These are phyloP conservation scores for Bathynomus jamesi DNA, from an alignment of 1,140 invertebrate genomes.

Conservation along the genomic window DNA sequence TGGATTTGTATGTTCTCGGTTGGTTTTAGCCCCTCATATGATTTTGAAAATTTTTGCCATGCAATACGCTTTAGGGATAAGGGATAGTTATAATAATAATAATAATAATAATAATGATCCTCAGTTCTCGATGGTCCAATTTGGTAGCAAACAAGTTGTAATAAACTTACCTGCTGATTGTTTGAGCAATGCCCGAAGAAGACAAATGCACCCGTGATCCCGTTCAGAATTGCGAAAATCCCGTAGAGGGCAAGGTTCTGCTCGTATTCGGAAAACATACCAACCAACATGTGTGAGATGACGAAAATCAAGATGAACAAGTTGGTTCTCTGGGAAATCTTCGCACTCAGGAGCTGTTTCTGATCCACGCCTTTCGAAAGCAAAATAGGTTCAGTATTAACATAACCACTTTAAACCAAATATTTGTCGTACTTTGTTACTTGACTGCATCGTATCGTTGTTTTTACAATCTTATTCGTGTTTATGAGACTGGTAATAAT, in stretches of 20 bases:
- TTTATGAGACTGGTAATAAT: neutral
- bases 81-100: too few relatives aligned
- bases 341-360: slow-evolving; percentile 25
- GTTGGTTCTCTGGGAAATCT: slow-evolving; percentile 41
- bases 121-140: too few relatives aligned
- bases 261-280: slow-evolving; percentile 40
- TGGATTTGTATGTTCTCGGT: too few relatives aligned
- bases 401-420: neutral
- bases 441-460: too few relatives aligned
- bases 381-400: neutral
- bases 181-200: slow-evolving; percentile 41
- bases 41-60: too few relatives aligned
- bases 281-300: slow-evolving; percentile 39
- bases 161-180: slow-evolving; percentile 39
- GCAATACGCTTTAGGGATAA: too few relatives aligned
- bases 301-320: slow-evolving; percentile 41
- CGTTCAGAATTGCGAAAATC: slow-evolving; percentile 41
- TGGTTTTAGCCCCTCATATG: too few relatives aligned
- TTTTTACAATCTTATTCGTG: neutral
- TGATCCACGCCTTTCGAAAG: slow-evolving; percentile 28
- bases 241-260: slow-evolving; percentile 40
- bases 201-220: slow-evolving; percentile 37
- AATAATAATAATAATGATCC: too few relatives aligned
- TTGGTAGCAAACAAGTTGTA: too few relatives aligned
- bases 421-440: neutral